Conservation (phyloP, 2,113 vertebrate species). For the Heliornis fulica region DNA sequence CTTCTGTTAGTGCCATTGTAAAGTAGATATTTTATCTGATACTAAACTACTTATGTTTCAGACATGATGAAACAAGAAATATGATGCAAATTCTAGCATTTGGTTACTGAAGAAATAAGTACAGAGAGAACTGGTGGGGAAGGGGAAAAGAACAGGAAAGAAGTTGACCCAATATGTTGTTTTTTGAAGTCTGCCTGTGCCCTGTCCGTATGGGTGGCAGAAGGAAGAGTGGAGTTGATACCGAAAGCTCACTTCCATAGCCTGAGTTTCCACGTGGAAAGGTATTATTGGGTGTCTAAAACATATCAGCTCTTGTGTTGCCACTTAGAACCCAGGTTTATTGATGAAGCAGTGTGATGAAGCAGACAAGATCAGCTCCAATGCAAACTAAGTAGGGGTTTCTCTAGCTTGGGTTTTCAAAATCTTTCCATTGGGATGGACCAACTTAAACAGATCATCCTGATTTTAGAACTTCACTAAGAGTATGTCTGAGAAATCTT, state of each 20-base stretch:
- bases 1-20: background rate
- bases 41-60: background rate
- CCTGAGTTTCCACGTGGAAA: background rate
- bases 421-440: background rate
- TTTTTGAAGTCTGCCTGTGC: background rate
- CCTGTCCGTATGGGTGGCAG: background rate
- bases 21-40: background rate
- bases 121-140: background rate
- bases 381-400: background rate
- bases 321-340: background rate
- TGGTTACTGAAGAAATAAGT: background rate
- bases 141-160: background rate
- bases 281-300: background rate
- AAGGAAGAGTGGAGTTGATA: background rate
- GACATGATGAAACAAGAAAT: background rate
- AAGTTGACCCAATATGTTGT: background rate
- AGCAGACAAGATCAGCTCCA: background rate
- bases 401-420: background rate
- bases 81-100: background rate
- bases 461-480: background rate
- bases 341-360: background rate
- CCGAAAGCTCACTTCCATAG: background rate
- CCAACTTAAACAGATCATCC: background rate
- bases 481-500: background rate
- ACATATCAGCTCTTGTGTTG: background rate